Base-by-base conservation (phyloP, 1,140 invertebrate genomes). In the Callitettix versicolor region DNA sequence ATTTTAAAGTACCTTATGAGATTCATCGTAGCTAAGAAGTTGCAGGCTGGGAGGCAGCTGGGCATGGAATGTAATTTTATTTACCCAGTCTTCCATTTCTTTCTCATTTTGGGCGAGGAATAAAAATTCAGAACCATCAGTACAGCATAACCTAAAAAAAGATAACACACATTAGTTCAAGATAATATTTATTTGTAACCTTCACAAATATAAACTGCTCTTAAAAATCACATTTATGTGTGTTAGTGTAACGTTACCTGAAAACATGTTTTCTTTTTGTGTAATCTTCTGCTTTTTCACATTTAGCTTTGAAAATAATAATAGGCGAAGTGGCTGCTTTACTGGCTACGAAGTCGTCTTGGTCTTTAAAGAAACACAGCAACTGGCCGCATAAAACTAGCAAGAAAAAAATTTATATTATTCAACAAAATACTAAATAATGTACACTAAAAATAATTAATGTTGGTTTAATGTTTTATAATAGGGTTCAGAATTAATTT, bases 351-450 rank as follows among this genome's bases (percentile, higher is more conserved):
- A 96, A 97, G 75, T 95, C 92, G 57, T 86, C 83, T 64, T 89
- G 84, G 67, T 96, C 95, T 67, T 95, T 92, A 75, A 98, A 99
- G 84, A 99, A 98, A 73, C 94, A 98, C 20, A 99, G 72, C 55
- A 98, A 70, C 68, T 99, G 95, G 0, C 95, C 95, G 67, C 93
- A 98, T 1, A 98, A 73, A 24, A 98, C 94, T 60, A 65, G 7
- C 67, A 63, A 55, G 52, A 33, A 46, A 62, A 41, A 55, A 55
- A 34, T 26, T 4, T 5, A 41, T 20, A 41, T 36, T 36, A 36
- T 36, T 36, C 7, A 9, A 36, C 34, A n/a, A 9, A 7, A 36
- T 36, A 9, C 6, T 44, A 44, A 44, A 18, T 30, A 26, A 22
- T 24, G n/a, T n/a, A n/a, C n/a, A n/a, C n/a, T n/a, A n/a, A n/a